Conservation (phyloP, 2,888 invertebrate genomes). For the Calephelis perditalis region DNA sequence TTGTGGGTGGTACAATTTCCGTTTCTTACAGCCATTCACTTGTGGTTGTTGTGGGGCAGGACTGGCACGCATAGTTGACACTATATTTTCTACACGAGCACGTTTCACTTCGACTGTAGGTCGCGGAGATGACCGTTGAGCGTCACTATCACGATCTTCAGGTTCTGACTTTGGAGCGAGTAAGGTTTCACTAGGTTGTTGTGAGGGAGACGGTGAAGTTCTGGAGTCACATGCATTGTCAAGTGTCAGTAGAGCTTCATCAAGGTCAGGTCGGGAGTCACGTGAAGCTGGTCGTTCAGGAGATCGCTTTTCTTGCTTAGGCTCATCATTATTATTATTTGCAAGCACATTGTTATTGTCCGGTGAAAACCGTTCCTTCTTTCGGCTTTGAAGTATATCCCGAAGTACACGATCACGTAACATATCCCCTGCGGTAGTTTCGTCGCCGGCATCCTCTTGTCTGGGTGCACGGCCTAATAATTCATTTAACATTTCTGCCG, state of each 20-base stretch:
- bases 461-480: slow-evolving; percentile 89
- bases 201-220: slow-evolving; percentile 75
- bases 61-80: slow-evolving; percentile 94
- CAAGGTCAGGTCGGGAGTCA: slow-evolving; percentile 80
- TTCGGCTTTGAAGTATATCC: slow-evolving; percentile 93
- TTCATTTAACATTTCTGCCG: slow-evolving; percentile 95
- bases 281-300: slow-evolving; percentile 81
- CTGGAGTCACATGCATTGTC: slow-evolving; percentile 74
- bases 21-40: slow-evolving; percentile 96
- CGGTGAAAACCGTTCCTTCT: slow-evolving; percentile 84
- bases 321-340: slow-evolving; percentile 76
- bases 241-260: slow-evolving; percentile 80
- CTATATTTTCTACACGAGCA: slow-evolving; percentile 96
- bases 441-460: slow-evolving; percentile 80
- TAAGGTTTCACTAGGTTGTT: slow-evolving; percentile 73
- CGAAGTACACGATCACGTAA: slow-evolving; percentile 90
- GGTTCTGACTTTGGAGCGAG: slow-evolving; percentile 82
- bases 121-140: slow-evolving; percentile 74
- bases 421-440: slow-evolving; percentile 68
- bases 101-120: slow-evolving; percentile 89
- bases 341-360: slow-evolving; percentile 79
- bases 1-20: slow-evolving; percentile 96
- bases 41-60: slow-evolving; percentile 85
- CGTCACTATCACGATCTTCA: slow-evolving; percentile 79
- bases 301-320: slow-evolving; percentile 72